Evolutionary conservation across 2,113 vertebrate genomes (phyloP), one percentile per base, ranked within the genome.

Genomic region (Podocnemis expansa): DNA sequence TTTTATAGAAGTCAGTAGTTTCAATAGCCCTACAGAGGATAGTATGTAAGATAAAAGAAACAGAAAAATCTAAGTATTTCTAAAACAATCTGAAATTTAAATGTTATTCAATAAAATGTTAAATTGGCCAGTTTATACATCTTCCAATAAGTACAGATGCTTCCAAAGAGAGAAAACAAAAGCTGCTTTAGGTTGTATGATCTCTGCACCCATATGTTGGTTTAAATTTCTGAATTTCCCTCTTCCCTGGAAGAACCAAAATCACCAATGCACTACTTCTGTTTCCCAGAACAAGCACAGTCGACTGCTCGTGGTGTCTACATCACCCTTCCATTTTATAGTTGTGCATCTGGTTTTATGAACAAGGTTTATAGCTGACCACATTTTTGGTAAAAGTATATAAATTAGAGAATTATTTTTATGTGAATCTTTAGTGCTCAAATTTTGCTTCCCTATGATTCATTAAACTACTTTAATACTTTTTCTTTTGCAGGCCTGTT

Each of bases 401-500:
- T 86, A 10, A 2, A 63, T 92, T 81, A 76, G 25, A 27, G 45
- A 82, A 79, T 92, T 34, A 7, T 10, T 1, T 58, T 78, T 81
- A 10, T 9, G 63, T 78, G 63, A 31, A 4, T 78, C 2, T 38
- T 6, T 85, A 78, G 22, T 3, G 2, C 2, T 78, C 8, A 84
- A 34, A 52, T 89, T 89, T 87, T 91, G 17, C 87, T 94, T 14
- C 21, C 88, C 9, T 89, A 27, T 93, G 81, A 92, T 91, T 89
- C 1, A 4, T 58, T 82, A 86, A 63, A 52, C 21, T 14, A 85
- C 0, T 88, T 55, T 22, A 58, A 90, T 82, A 73, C 49, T 95
- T 94, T 94, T 91, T 96, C 52, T 97, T 21, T 97, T 97, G 4
- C 73, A 98, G 98, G 55, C 89, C 67, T 91, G 84, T 95, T 90